phyloP scores from a whole-genome alignment of 2,888 invertebrate species.

The Epinotia brunnichana region DNA sequence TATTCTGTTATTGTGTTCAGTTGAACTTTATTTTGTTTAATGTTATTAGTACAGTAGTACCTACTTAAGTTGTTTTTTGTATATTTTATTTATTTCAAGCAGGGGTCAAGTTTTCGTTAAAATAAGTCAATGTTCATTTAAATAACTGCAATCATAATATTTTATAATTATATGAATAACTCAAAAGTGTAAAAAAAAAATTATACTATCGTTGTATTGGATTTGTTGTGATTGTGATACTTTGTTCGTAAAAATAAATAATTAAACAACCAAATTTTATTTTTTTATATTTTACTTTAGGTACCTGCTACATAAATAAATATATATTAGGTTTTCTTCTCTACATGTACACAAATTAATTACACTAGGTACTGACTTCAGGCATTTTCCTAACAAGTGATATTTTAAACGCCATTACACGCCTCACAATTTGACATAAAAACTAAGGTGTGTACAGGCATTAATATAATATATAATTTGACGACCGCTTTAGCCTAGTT shows the following conservation, averaged over 20 bases:
- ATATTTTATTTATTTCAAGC: not conserved
- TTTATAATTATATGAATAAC: not conserved
- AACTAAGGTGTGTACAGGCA: too few relatives aligned
- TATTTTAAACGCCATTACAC: too few relatives aligned
- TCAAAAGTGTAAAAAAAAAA: not conserved
- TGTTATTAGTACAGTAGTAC: too few relatives aligned
- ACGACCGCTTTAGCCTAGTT: too few relatives aligned
- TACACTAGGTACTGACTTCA: too few relatives aligned
- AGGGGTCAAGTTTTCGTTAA: not conserved
- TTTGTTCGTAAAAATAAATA: slow-evolving; percentile 39
- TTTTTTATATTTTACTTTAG: not conserved
- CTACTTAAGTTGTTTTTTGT: too few relatives aligned
- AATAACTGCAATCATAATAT: not conserved
- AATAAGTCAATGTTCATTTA: not conserved
- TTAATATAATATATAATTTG: too few relatives aligned
- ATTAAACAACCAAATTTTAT: slow-evolving; percentile 8
- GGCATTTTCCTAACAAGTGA: too few relatives aligned
- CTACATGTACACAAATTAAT: too few relatives aligned
- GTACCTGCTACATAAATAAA: not conserved
- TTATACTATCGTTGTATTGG: slow-evolving; percentile 19
- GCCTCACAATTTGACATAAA: too few relatives aligned
- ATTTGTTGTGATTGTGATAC: slow-evolving; percentile 40
- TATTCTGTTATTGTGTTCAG: not conserved
- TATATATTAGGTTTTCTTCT: too few relatives aligned
- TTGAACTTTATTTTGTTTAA: not conserved